phyloP scores from a whole-genome alignment of 1,140 invertebrate genomes.

The Anastatus disparis region DNA sequence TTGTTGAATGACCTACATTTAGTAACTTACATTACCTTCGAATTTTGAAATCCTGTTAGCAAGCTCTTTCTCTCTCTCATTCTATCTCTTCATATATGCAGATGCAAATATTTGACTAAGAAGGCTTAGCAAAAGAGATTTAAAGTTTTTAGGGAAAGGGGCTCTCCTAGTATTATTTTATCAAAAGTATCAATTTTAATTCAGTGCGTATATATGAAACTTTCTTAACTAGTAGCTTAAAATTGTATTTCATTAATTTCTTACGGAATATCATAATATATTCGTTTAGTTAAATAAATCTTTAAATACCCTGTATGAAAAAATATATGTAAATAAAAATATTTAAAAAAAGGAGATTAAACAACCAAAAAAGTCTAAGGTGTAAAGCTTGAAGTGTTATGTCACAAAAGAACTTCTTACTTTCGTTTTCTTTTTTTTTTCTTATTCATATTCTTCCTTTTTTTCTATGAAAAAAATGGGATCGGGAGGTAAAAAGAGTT shows the following conservation, averaged over 20 bases:
- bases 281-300: no score
- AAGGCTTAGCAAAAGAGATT: background rate
- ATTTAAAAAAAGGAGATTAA: no score
- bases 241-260: no score
- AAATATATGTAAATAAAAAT: no score
- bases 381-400: background rate
- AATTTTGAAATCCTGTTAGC: slow-evolving; percentile 1
- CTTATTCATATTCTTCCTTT: background rate
- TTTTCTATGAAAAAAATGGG: slow-evolving; percentile 8
- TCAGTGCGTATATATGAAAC: no score
- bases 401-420: background rate
- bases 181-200: no score
- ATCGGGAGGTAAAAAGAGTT: slow-evolving; percentile 23
- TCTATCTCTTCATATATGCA: slow-evolving; percentile 1
- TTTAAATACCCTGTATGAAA: no score
- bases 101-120: background rate
- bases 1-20: slow-evolving; percentile 13
- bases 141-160: no score
- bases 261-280: no score
- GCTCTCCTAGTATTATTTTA: no score
- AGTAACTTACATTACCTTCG: background rate
- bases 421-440: background rate
- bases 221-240: no score
- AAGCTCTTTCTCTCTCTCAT: no score
- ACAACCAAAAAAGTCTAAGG: background rate